These are phyloP conservation scores for Sciurus carolinensis DNA, from an alignment of 2,797 vertebrate genomes.

Conservation along the genomic window DNA sequence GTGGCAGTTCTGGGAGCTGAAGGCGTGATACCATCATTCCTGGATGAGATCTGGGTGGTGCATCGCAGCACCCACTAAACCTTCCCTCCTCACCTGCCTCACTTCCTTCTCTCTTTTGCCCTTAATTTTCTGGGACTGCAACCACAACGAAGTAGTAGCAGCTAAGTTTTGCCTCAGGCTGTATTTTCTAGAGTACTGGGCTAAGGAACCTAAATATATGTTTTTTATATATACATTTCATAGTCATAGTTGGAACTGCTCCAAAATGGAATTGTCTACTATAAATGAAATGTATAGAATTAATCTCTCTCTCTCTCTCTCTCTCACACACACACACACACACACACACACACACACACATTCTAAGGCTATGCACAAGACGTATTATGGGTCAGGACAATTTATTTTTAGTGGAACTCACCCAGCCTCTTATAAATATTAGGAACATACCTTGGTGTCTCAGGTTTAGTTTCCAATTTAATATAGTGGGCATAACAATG, in stretches of 20 bases:
- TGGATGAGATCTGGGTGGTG: not conserved
- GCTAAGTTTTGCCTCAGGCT: not conserved
- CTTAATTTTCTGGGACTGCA: not conserved
- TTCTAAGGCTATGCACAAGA: not conserved
- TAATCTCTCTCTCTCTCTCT: not conserved
- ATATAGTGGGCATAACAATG: not conserved
- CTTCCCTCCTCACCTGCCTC: not conserved
- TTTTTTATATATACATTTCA: slow-evolving; percentile 52
- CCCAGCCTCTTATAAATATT: not conserved
- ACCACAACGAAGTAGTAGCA: not conserved
- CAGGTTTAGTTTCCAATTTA: slow-evolving; percentile 25
- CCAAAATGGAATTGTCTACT: slow-evolving; percentile 1
- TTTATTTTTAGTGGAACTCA: slow-evolving; percentile 8
- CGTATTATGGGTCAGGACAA: not conserved
- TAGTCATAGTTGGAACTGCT: not conserved
- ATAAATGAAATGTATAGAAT: not conserved
- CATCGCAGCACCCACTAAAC: not conserved
- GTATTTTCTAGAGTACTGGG: slow-evolving; percentile 2
- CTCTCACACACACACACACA: not conserved
- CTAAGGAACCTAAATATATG: not conserved
- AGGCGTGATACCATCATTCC: not conserved
- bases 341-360: not conserved
- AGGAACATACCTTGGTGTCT: not conserved
- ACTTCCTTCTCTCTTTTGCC: slow-evolving; percentile 5
- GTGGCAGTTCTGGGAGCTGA: not conserved